Evolutionary conservation across 1,140 invertebrate species (phyloP).

Genomic region (Conus ventricosus): DNA sequence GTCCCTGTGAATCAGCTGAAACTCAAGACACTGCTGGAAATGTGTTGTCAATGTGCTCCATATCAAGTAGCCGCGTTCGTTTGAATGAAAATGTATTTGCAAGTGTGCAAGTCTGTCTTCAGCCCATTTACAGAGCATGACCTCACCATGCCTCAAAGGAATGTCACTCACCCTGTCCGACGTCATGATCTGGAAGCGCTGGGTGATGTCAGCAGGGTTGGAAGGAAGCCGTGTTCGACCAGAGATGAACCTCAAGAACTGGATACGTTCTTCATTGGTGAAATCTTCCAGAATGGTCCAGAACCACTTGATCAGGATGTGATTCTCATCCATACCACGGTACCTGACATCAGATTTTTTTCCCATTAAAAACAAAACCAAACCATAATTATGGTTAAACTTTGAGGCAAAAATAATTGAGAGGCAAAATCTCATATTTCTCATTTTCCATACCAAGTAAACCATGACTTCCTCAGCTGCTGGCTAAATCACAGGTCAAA

Average conservation of each 20-base stretch:
- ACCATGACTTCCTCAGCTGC: too few species aligned
- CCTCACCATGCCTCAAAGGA: not conserved
- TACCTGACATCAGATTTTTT: slow-evolving; percentile 73
- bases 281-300: slow-evolving; percentile 82
- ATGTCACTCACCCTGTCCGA: slow-evolving; percentile 69
- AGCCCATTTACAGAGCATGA: too few species aligned
- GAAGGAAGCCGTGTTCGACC: slow-evolving; percentile 81
- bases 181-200: slow-evolving; percentile 81
- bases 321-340: slow-evolving; percentile 81
- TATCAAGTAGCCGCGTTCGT: too few species aligned
- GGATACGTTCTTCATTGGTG: slow-evolving; percentile 80
- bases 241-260: slow-evolving; percentile 84
- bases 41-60: too few species aligned
- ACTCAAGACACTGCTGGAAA: too few species aligned
- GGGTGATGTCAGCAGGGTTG: slow-evolving; percentile 82
- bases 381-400: not conserved
- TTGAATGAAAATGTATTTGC: too few species aligned
- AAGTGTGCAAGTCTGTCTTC: too few species aligned
- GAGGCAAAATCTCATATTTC: too few species aligned
- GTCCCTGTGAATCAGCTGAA: too few species aligned
- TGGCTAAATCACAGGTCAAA: too few species aligned
- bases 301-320: slow-evolving; percentile 80
- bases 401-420: not conserved
- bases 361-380: slow-evolving; percentile 26
- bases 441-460: too few species aligned